A percentile compares a stretch with the other conserved stretches of the same genome.
These are phyloP conservation scores for Porites lobata DNA, from an alignment of 92 coral and sea anemone genomes.

Conservation along the genomic window DNA sequence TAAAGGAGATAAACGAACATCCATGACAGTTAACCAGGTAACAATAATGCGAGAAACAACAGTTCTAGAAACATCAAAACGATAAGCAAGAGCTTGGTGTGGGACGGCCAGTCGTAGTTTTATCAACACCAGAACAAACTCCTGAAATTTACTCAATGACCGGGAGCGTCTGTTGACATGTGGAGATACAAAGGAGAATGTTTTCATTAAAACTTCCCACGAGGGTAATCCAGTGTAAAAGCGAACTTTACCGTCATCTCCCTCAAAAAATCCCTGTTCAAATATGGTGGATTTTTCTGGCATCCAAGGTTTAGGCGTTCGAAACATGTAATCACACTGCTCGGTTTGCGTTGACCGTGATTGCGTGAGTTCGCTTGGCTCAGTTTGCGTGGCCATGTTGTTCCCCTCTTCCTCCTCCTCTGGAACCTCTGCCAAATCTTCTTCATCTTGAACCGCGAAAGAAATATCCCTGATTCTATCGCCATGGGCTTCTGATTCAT, in stretches of 20 bases:
- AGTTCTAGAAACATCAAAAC: slow-evolving; percentile 51
- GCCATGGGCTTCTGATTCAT: slow-evolving; percentile 36
- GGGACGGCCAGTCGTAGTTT: slow-evolving; percentile 55
- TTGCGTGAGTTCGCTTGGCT: too few species aligned
- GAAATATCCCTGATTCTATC: slow-evolving; percentile 30
- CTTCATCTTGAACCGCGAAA: not conserved
- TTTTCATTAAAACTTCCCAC: slow-evolving; percentile 37
- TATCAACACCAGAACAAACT: slow-evolving; percentile 53
- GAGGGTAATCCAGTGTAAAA: slow-evolving; percentile 64
- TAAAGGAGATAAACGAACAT: slow-evolving; percentile 31
- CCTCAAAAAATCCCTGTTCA: slow-evolving; percentile 44
- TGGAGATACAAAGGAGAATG: slow-evolving; percentile 34
- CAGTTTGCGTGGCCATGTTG: too few species aligned
- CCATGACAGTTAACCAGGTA: slow-evolving; percentile 49
- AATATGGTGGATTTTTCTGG: slow-evolving; percentile 47
- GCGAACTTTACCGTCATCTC: slow-evolving; percentile 51
- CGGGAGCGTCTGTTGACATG: slow-evolving; percentile 24
- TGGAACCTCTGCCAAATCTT: slow-evolving; percentile 13
- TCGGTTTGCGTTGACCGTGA: slow-evolving; percentile 31
- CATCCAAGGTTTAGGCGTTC: slow-evolving; percentile 29
- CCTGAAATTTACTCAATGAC: slow-evolving; percentile 48
- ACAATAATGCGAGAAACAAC: slow-evolving; percentile 46
- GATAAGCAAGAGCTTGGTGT: slow-evolving; percentile 64
- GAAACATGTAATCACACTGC: slow-evolving; percentile 39
- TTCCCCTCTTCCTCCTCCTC: not conserved